phyloP scores from a whole-genome alignment of 2,888 invertebrate genomes.

The Subacronicta megacephala region DNA sequence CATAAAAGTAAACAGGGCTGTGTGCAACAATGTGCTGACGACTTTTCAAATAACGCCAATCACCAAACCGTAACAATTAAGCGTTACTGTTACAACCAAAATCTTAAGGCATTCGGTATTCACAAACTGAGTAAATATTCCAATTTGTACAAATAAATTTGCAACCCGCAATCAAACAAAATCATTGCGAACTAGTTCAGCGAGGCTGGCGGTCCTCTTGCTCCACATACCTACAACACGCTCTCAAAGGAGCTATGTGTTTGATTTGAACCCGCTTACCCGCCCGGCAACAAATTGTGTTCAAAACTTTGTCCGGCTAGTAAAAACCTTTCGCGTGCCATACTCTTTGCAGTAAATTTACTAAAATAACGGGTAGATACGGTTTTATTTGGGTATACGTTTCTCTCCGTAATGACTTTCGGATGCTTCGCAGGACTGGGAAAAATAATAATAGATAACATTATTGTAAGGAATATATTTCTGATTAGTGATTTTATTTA shows the following conservation, averaged over 20 bases:
- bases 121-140: neutral
- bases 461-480: too few species aligned
- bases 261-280: slow-evolving; percentile 74
- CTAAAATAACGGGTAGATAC: slow-evolving; percentile 52
- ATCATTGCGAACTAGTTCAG: slow-evolving; percentile 50
- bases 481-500: too few species aligned
- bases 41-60: too few species aligned
- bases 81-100: too few species aligned
- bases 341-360: slow-evolving; percentile 58
- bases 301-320: slow-evolving; percentile 64
- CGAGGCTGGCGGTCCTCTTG: slow-evolving; percentile 35
- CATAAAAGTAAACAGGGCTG: too few species aligned
- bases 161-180: slow-evolving; percentile 43
- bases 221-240: slow-evolving; percentile 57
- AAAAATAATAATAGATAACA: too few species aligned
- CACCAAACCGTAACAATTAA: too few species aligned
- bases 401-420: slow-evolving; percentile 13
- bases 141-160: slow-evolving; percentile 5
- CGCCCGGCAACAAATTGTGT: slow-evolving; percentile 70
- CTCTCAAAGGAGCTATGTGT: slow-evolving; percentile 76
- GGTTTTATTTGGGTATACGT: slow-evolving; percentile 37
- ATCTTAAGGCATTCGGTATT: neutral
- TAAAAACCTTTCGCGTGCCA: slow-evolving; percentile 64
- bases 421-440: slow-evolving; percentile 5
- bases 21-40: too few species aligned